These are phyloP conservation scores for Patiria miniata DNA, from an alignment of 35 echinoderm and acorn worm species.

Conservation along the genomic window DNA sequence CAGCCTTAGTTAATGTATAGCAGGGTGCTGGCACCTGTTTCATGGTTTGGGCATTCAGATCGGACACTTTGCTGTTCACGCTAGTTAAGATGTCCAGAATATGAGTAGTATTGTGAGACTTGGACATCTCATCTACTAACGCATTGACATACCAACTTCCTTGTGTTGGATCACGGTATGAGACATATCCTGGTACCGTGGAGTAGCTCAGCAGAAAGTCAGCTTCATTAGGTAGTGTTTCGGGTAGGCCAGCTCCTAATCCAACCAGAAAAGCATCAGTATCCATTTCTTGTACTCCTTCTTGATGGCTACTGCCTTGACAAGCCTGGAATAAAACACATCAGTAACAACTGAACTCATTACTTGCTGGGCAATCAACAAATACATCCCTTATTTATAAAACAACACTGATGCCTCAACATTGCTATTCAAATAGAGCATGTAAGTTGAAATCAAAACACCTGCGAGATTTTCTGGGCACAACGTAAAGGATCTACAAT, in stretches of 20 bases:
- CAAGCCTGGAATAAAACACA: conserved; percentile 14
- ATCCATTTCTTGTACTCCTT: neutral
- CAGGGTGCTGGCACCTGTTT: conserved; percentile 49
- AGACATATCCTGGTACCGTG: conserved; percentile 56
- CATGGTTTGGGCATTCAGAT: neutral
- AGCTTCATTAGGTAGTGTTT: conserved; percentile 53
- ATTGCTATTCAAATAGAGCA: too few species aligned
- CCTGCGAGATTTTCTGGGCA: too few species aligned
- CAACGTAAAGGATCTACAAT: too few species aligned
- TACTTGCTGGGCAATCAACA: too few species aligned
- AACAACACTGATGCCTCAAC: too few species aligned
- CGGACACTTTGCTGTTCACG: neutral
- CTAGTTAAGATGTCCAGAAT: neutral
- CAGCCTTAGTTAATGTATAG: conserved; percentile 19
- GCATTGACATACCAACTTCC: conserved; percentile 55
- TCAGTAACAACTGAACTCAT: neutral
- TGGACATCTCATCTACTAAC: neutral
- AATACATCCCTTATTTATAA: too few species aligned
- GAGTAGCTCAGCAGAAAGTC: conserved; percentile 59
- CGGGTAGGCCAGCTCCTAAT: neutral
- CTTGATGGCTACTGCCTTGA: neutral
- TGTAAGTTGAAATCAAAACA: too few species aligned
- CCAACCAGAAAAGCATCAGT: conserved; percentile 1
- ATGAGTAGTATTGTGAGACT: neutral
- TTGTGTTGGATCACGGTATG: neutral